Percentiles rank a stretch among this genome's conserved stretches.
phyloP scores from a whole-genome alignment of 2,888 invertebrate species.

The Carterocephalus palaemon region DNA sequence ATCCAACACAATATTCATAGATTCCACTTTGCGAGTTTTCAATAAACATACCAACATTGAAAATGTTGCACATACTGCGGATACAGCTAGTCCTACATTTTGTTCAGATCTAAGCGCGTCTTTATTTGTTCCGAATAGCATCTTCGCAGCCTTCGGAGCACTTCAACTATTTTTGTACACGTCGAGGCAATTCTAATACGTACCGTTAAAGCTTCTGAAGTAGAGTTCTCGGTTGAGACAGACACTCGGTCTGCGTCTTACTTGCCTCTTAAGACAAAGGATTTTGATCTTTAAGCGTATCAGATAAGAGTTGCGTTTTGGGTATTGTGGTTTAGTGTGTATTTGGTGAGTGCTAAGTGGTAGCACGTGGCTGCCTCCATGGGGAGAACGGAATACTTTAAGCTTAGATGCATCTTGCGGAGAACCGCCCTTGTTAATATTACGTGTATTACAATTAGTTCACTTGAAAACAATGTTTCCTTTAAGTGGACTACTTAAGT shows the following conservation, averaged over 20 bases:
- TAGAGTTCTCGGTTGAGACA: conserved; percentile 61
- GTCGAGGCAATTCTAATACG: conserved; percentile 69
- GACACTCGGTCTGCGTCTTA: conserved; percentile 51
- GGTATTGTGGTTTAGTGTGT: conserved; percentile 48
- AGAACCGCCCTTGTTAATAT: conserved; percentile 64
- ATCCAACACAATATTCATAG: too few relatives aligned
- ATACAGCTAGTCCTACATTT: conserved; percentile 9
- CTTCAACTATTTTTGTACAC: conserved; percentile 69
- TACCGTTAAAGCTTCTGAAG: conserved; percentile 61
- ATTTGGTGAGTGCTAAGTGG: conserved; percentile 69
- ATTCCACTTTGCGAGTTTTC: too few relatives aligned
- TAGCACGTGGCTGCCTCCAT: conserved; percentile 65
- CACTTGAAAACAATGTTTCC: conserved; percentile 50
- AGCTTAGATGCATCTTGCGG: conserved; percentile 70
- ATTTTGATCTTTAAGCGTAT: conserved; percentile 52
- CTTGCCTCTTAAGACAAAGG: conserved; percentile 43
- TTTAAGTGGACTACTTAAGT: conserved; percentile 31
- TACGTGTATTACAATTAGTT: conserved; percentile 66
- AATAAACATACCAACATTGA: too few relatives aligned
- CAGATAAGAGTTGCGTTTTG: conserved; percentile 35
- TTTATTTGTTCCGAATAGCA: conserved; percentile 47
- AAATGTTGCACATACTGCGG: too few relatives aligned
- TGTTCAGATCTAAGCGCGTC: conserved; percentile 27
- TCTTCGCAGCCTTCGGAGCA: conserved; percentile 62
- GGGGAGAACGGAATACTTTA: conserved; percentile 57